These are phyloP conservation scores for Cyclophora albipunctata DNA, from an alignment of 2,888 invertebrate genomes.

Conservation along the genomic window DNA sequence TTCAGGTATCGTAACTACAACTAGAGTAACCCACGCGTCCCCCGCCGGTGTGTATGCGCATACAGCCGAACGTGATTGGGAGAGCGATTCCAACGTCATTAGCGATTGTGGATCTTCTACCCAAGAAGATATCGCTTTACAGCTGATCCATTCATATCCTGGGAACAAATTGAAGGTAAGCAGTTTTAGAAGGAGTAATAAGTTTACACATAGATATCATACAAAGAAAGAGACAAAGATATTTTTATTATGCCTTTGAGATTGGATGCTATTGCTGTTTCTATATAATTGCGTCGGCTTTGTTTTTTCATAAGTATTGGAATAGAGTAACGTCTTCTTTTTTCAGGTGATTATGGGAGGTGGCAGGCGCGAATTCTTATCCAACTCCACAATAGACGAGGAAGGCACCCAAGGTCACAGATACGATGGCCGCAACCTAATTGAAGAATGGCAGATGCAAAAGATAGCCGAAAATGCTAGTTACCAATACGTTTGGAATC, in stretches of 20 bases:
- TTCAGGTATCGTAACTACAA: constrained; percentile 82
- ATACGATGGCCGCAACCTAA: constrained; percentile 78
- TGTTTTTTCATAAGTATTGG: constrained; percentile 1
- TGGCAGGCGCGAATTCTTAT: constrained; percentile 79
- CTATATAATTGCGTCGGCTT: background rate
- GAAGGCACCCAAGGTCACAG: constrained; percentile 62
- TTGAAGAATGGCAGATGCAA: constrained; percentile 77
- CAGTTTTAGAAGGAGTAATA: background rate
- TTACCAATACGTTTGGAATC: constrained; percentile 75
- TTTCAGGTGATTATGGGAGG: constrained; percentile 81
- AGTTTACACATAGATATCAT: background rate
- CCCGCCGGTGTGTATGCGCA: constrained; percentile 83
- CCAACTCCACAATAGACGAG: constrained; percentile 67
- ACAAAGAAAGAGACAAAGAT: background rate
- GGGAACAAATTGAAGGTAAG: constrained; percentile 79
- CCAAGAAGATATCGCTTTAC: constrained; percentile 81
- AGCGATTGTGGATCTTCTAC: constrained; percentile 19
- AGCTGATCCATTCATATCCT: constrained; percentile 77
- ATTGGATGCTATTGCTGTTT: no score
- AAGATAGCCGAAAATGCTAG: constrained; percentile 47
- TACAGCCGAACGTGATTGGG: constrained; percentile 81
- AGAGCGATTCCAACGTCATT: constrained; percentile 77
- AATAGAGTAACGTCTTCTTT: background rate
- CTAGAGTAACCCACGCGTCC: constrained; percentile 86
- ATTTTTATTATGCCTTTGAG: no score